Base-by-base conservation (phyloP, 2,888 invertebrate genomes). In the Rapana venosa region DNA sequence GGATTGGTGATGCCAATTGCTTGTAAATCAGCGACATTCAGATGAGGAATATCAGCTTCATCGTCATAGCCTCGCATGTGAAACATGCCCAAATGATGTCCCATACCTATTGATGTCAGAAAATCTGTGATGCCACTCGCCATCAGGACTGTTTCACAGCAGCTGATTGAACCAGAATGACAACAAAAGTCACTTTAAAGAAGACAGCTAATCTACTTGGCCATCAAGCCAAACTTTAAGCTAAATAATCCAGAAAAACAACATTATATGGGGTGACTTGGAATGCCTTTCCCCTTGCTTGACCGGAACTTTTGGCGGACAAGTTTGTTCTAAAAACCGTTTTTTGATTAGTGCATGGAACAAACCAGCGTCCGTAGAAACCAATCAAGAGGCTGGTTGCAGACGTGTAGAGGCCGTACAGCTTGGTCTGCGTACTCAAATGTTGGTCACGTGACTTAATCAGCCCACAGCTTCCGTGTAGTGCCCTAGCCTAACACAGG, bases 21-120 rank as follows among this genome's bases (percentile, higher is more conserved):
- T 85, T 95, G 93, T 58, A 95, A 90, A 91, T 95, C 95, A 17
- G 90, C 90, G 2, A 91, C 88, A 77, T 92, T 92, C 11, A 95
- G 87, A 79, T 94, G 88, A 20, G 90, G 89, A n/a, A 95, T 90
- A 89, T 95, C 95, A 15, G 92, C 92, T 87, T 94, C 95, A n/a
- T 91, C 91, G 88, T 95, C 95, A 88, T 93, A 95, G 0, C 95
- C 95, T 88, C 94, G 94, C 20, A 94, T 93, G 11, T 93, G 70
- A 89, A 95, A 95, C 91, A 94, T 94, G 32, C 94, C 94, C 87
- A 92, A 92, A 91, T 95, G 94, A 85, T 93, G 91, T 30, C 90
- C 91, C 91, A 95, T 90, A 66, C 94, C 94, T 20, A 95, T 81
- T 0, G 93, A 88, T 5, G 88, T 88, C 22, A 95, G 92, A 91